phyloP scores from a whole-genome alignment of 2,797 vertebrate genomes.

The Catharus ustulatus region DNA sequence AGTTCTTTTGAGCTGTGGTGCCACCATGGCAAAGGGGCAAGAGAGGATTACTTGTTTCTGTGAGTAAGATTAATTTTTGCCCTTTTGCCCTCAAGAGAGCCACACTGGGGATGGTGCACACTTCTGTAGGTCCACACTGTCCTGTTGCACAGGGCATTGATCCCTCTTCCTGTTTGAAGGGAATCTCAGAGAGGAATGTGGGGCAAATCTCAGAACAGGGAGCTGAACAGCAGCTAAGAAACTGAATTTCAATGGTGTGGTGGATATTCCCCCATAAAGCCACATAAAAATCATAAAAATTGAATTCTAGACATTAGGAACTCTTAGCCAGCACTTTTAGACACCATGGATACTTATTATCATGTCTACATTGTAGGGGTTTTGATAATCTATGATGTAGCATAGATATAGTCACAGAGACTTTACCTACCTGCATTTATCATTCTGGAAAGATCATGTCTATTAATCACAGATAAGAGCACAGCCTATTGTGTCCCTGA shows the following conservation, averaged over 20 bases:
- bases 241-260: slow-evolving; percentile 4
- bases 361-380: slow-evolving; percentile 43
- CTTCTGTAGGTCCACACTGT: background rate
- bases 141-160: background rate
- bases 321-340: slow-evolving; percentile 48
- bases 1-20: background rate
- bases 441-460: slow-evolving; percentile 65
- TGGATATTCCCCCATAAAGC: background rate
- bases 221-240: slow-evolving; percentile 21
- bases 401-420: slow-evolving; percentile 56
- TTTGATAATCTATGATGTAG: slow-evolving; percentile 66
- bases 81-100: background rate
- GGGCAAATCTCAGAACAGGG: background rate
- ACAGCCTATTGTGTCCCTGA: slow-evolving; percentile 52
- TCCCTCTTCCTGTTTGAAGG: background rate
- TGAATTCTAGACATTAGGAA: slow-evolving; percentile 51
- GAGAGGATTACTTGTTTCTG: background rate
- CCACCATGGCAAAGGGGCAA: background rate
- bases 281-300: slow-evolving; percentile 65
- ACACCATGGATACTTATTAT: slow-evolving; percentile 52
- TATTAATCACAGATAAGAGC: slow-evolving; percentile 70
- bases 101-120: background rate
- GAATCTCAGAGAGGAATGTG: background rate
- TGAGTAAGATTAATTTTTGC: fast-evolving
- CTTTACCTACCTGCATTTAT: slow-evolving; percentile 70